Base-by-base conservation (phyloP, 2,113 vertebrate genomes). In the Rhinoptilus africanus region DNA sequence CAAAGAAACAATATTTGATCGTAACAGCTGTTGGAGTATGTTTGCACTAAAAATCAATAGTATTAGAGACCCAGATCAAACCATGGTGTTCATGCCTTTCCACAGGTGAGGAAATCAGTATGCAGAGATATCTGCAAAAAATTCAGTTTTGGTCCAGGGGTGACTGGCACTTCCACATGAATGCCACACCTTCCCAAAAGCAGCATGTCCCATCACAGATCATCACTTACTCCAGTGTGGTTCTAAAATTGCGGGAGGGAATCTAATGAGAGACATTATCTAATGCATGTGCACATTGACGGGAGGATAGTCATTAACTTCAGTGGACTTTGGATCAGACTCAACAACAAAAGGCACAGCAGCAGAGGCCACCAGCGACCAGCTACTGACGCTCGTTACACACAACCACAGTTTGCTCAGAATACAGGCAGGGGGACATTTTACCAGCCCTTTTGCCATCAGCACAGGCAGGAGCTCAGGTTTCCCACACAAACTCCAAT, bases 351-450 rank as follows among this genome's bases (percentile, higher is more conserved):
- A 37, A 23, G 43, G 13, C 41, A 35, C 14, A 19, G 63, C 10
- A 7, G 63, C 34, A 28, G 39, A 60, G 27, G 27, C 41, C 51
- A 32, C 6, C 66, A 30, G 21, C 30, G 57, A 71, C 18, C 8
- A 35, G 21, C 43, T 35, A 8, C 19, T 50, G 48, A 18, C 0
- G 1, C 45, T 60, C 4, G 0, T 62, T 51, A 45, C 1, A 0
- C 30, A 51, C 17, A 9, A 13, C 28, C n/a, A 27, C 0, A 0
- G 30, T 15, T 64, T 76, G 45, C 51, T 66, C 14, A 18, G 14
- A 68, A 59, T 13, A 41, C 45, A 72, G 54, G 4, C 26, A 19
- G 10, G 10, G 23, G 45, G 21, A 47, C 41, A 6, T 74, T 78
- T 84, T 26, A 71, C 23, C 50, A 17, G 39, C 14, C 54, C 32